These are phyloP conservation scores for Scatophagus argus DNA, from an alignment of 2,113 vertebrate species.

Conservation along the genomic window DNA sequence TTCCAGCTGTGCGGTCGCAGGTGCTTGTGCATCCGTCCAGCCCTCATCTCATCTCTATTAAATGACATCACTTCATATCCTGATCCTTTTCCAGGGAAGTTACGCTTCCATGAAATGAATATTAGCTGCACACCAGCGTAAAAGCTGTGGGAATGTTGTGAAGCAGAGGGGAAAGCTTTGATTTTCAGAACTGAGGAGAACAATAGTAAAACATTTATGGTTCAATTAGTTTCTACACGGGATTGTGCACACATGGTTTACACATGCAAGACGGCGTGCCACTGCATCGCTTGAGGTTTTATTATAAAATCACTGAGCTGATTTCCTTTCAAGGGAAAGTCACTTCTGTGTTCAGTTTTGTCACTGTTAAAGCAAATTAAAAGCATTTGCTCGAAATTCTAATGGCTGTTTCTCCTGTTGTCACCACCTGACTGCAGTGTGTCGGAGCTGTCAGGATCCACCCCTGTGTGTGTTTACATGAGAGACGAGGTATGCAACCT, in stretches of 20 bases:
- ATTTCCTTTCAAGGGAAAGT: slow-evolving; percentile 27
- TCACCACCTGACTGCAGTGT: slow-evolving; percentile 53
- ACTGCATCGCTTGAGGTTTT: slow-evolving; percentile 42
- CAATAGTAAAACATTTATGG: slow-evolving; percentile 74
- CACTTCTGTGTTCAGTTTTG: slow-evolving; percentile 43
- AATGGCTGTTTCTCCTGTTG: neutral
- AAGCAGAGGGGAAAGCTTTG: slow-evolving; percentile 51
- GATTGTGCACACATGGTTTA: slow-evolving; percentile 67
- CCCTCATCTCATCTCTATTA: slow-evolving; percentile 72
- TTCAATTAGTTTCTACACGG: slow-evolving; percentile 63
- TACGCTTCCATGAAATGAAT: slow-evolving; percentile 63
- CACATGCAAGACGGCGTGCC: slow-evolving; percentile 59
- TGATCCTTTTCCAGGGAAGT: slow-evolving; percentile 73
- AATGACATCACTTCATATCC: slow-evolving; percentile 78
- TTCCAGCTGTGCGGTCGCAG: slow-evolving; percentile 74
- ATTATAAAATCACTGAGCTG: slow-evolving; percentile 38
- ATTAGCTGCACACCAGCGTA: slow-evolving; percentile 40
- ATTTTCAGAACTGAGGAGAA: slow-evolving; percentile 56
- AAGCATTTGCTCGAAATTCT: neutral
- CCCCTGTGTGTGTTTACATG: slow-evolving; percentile 85
- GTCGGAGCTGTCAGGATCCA: slow-evolving; percentile 69
- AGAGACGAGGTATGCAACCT: slow-evolving; percentile 79
- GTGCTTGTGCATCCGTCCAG: slow-evolving; percentile 56
- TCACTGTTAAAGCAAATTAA: slow-evolving; percentile 32
- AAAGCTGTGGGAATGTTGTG: slow-evolving; percentile 56